phyloP scores from a whole-genome alignment of 1,140 invertebrate genomes.

The Aphelenchoides fujianensis region DNA sequence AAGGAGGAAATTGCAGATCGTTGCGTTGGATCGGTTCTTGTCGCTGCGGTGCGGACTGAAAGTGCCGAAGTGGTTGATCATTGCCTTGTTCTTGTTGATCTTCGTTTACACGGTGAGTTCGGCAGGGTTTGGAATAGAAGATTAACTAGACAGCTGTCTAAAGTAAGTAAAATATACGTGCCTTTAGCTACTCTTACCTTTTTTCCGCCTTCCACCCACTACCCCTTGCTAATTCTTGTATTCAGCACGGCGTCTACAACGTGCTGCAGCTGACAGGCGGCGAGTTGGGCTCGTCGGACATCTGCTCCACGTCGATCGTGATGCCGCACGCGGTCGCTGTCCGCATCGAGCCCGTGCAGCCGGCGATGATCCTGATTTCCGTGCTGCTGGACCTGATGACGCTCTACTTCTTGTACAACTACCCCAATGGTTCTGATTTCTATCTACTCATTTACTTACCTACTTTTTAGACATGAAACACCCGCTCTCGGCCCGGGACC shows the following conservation, averaged over 20 bases:
- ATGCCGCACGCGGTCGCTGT: not conserved
- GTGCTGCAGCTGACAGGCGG: not conserved
- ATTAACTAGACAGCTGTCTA: too few relatives aligned
- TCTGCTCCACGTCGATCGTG: not conserved
- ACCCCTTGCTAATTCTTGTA: not conserved
- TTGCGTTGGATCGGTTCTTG: conserved; percentile 3
- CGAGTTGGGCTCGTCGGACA: not conserved
- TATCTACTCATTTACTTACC: too few relatives aligned
- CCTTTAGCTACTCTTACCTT: not conserved
- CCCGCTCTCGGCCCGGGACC: not conserved
- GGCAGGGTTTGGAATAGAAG: not conserved
- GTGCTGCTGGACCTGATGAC: not conserved
- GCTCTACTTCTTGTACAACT: not conserved
- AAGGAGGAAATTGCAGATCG: not conserved
- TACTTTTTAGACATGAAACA: not conserved
- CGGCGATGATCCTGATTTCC: not conserved
- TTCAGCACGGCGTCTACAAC: not conserved
- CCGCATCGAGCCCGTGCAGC: not conserved
- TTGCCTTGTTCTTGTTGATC: not conserved
- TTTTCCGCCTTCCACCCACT: not conserved
- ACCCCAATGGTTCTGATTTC: conserved; percentile 2
- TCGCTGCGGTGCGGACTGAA: not conserved
- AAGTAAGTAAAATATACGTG: too few relatives aligned
- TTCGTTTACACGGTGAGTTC: not conserved
- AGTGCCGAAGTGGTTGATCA: not conserved